phyloP scores from a whole-genome alignment of 2,888 invertebrate genomes.

The Phalera bucephala region DNA sequence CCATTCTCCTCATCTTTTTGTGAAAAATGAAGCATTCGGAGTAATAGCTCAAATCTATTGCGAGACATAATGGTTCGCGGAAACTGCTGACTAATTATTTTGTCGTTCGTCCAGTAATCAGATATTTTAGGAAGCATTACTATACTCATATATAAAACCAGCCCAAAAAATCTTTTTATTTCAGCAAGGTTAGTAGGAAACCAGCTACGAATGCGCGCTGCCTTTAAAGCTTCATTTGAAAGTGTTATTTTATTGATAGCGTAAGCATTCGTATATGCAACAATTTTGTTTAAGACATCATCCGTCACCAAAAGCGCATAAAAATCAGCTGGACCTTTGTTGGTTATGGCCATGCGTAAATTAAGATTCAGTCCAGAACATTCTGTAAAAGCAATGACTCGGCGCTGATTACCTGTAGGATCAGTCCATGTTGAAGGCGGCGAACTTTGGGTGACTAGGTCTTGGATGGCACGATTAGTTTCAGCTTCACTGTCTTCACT shows the following conservation, averaged over 20 bases:
- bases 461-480: conserved; percentile 8
- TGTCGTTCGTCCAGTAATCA: conserved; percentile 37
- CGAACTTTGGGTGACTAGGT: conserved; percentile 7
- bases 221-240: conserved; percentile 5
- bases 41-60: conserved; percentile 35
- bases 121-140: conserved; percentile 31
- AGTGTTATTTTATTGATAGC: too few species aligned
- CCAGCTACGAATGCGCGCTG: conserved; percentile 22
- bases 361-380: conserved; percentile 21
- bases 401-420: conserved; percentile 25
- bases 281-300: not conserved
- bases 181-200: conserved; percentile 23
- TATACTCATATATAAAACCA: conserved; percentile 39
- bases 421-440: conserved; percentile 7
- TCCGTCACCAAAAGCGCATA: conserved; percentile 17
- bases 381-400: conserved; percentile 30
- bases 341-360: conserved; percentile 24
- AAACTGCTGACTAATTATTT: conserved; percentile 27
- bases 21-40: conserved; percentile 39
- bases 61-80: conserved; percentile 30
- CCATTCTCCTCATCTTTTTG: conserved; percentile 31
- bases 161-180: conserved; percentile 33
- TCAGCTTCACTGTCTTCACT: conserved; percentile 5
- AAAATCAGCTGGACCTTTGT: conserved; percentile 13
- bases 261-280: too few species aligned